Base-by-base conservation (phyloP, 2,888 invertebrate genomes). In the Drosophila subsilvestris region DNA sequence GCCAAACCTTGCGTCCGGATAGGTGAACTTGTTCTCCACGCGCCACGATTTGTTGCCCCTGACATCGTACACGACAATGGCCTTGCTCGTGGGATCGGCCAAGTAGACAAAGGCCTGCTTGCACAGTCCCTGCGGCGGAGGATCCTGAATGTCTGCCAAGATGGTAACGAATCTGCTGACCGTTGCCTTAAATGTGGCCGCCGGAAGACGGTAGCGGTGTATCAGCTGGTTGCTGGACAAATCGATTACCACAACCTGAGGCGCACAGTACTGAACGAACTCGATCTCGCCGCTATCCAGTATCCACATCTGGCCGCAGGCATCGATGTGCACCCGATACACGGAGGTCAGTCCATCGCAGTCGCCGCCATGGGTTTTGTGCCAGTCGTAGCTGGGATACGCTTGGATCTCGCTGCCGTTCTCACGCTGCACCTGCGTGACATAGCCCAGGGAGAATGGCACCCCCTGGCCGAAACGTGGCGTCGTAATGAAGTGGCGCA, bases 191-290 rank as follows among this genome's bases (percentile, higher is more conserved):
- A 72, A 90, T 12, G 80, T 75, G 3, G 58, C 50, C 6, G 55
- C 25, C 0, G 91, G 90, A 42, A 91, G 79, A 37, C 82, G 80
- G 63, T 90, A 91, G 7, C 90, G 89, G 61, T 87, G 86, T 1
- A 94, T 78, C 48, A 92, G 87, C 7, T 93, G 94, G 86, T 95
- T 94, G 0, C 93, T 94, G 25, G 87, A 86, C 57, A 96, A 90
- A 88, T 96, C 94, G 85, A 96, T 96, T 0, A 95, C 94, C 1
- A 96, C 91, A 1, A 97, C 91, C 89, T 97, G 95, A 0, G 97
- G 95, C 0, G 93, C 93, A 80, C 97, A 97, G 42, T 93, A 86
- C 79, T 94, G 93, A 0, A 83, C 73, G 0, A 94, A 93, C 0
- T 93, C 94, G 17, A 96, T 93, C 78, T 93, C 94, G 7, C 91